Conservation (phyloP, 2,113 vertebrate species). For the Oncorhynchus nerka region DNA sequence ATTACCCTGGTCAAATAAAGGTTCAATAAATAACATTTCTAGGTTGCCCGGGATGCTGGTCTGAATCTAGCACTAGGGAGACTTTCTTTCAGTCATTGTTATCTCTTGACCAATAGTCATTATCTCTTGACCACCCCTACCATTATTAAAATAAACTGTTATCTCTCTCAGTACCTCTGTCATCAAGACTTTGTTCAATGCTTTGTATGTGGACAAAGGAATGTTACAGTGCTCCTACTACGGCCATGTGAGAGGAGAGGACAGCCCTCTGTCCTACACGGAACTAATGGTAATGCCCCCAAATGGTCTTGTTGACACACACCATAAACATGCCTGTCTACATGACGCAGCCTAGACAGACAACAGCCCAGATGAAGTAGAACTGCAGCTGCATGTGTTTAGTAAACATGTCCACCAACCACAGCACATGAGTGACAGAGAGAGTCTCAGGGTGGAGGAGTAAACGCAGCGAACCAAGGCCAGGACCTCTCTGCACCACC, state of each 20-base stretch:
- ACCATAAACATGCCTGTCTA: not conserved
- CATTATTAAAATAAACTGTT: too few species aligned
- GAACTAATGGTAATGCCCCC: not conserved
- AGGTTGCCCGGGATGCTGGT: too few species aligned
- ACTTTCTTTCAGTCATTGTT: too few species aligned
- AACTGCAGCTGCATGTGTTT: constrained; percentile 71
- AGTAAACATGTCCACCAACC: constrained; percentile 66
- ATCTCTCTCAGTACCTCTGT: not conserved
- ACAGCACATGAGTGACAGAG: constrained; percentile 36
- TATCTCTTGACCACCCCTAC: too few species aligned
- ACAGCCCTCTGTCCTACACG: constrained; percentile 8
- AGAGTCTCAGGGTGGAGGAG: constrained; percentile 8
- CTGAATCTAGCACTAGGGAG: too few species aligned
- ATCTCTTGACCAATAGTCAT: too few species aligned
- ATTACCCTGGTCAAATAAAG: too few species aligned
- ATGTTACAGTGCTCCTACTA: constrained; percentile 1
- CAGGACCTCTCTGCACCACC: constrained; percentile 44
- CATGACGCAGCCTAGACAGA: not conserved
- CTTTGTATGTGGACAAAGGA: constrained; percentile 44
- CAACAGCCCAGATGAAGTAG: constrained; percentile 48
- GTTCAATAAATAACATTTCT: too few species aligned
- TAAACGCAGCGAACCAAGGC: constrained; percentile 28
- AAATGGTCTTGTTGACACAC: not conserved
- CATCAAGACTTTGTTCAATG: constrained; percentile 45
- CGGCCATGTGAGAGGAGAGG: not conserved